phyloP scores from a whole-genome alignment of 2,888 invertebrate genomes.

The Holacanthella duospinosa region DNA sequence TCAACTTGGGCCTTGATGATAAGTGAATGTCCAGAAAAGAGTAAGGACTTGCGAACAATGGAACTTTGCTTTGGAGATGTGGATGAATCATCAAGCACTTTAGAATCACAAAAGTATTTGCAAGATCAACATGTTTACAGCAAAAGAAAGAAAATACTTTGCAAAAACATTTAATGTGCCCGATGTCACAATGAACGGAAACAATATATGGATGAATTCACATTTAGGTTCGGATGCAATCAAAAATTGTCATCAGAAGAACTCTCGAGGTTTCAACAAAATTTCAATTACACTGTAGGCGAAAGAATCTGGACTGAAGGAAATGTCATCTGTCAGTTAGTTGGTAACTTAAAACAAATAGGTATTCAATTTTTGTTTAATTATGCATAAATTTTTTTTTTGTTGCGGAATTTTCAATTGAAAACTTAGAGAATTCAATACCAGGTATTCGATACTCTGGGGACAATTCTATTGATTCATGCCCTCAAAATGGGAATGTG shows the following conservation, averaged over 20 bases:
- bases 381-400: no score
- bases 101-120: slow-evolving; percentile 23
- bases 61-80: neutral
- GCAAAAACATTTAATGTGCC: slow-evolving; percentile 39
- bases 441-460: neutral
- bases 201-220: slow-evolving; percentile 11
- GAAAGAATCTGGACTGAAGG: slow-evolving; percentile 15
- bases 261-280: slow-evolving; percentile 12
- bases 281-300: slow-evolving; percentile 15
- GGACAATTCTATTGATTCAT: neutral
- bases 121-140: slow-evolving; percentile 38
- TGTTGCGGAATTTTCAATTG: neutral
- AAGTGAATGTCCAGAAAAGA: slow-evolving; percentile 20
- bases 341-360: no score
- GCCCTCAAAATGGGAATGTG: neutral
- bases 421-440: neutral
- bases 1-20: slow-evolving; percentile 24
- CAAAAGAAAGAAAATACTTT: slow-evolving; percentile 30
- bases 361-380: slow-evolving; percentile 41
- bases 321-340: slow-evolving; percentile 14
- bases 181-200: slow-evolving; percentile 35
- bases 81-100: neutral
- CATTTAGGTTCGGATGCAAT: slow-evolving; percentile 16
- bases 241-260: slow-evolving; percentile 7
- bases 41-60: neutral